Evolutionary conservation across 30 jellyfish, hydroid and myxozoan species (phyloP).

Genomic region (Cassiopea andromeda): DNA sequence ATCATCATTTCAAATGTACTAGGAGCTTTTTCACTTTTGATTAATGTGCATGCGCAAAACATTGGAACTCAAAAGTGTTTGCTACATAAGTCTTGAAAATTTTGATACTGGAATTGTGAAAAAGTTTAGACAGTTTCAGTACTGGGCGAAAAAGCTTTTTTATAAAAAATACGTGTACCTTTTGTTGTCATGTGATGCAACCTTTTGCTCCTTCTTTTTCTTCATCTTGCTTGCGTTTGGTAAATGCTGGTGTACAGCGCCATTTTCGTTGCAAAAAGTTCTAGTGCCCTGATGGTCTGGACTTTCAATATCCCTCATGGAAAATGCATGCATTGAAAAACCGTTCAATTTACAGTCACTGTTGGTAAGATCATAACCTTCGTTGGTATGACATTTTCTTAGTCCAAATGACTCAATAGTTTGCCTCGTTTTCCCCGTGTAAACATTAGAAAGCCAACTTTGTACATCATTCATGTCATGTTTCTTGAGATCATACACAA

Average conservation of each 20-base stretch:
- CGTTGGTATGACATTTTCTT: background rate
- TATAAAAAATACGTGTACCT: background rate
- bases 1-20: too few species aligned
- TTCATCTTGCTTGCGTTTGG: slow-evolving; percentile 12
- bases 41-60: too few species aligned
- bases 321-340: slow-evolving; percentile 18
- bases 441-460: slow-evolving; percentile 47
- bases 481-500: slow-evolving; percentile 24
- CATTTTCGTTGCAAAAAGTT: slow-evolving; percentile 14
- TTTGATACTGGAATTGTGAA: too few species aligned
- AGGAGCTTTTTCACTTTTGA: too few species aligned
- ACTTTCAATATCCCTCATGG: slow-evolving; percentile 50
- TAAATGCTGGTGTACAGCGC: background rate
- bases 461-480: slow-evolving; percentile 14
- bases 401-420: background rate
- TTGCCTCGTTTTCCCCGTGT: slow-evolving; percentile 19
- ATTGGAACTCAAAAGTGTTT: too few species aligned
- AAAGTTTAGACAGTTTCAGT: background rate
- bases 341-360: background rate
- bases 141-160: background rate
- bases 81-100: too few species aligned
- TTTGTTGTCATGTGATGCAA: background rate
- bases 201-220: slow-evolving; percentile 17
- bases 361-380: background rate
- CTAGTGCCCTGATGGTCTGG: slow-evolving; percentile 35